Evolutionary conservation across 2,113 vertebrate genomes (phyloP), one percentile per base, ranked within the genome.

Genomic region (Phycodurus eques): DNA sequence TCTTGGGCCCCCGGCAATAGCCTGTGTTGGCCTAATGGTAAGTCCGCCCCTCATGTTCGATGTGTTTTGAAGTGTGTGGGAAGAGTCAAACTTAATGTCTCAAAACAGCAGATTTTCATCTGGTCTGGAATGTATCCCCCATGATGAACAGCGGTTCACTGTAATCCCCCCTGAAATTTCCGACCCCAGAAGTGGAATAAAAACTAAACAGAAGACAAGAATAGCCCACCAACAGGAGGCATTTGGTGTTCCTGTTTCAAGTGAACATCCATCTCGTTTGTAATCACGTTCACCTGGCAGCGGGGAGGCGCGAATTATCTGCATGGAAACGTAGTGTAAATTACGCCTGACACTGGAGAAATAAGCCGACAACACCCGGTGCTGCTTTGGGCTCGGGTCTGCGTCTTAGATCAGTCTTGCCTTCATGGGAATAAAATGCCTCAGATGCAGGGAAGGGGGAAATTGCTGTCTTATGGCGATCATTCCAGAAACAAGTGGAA

Each of bases 241-340:
- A 53, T 53, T 20, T n/a, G n/a, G 1, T 54, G 2, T n/a, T 54
- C 8, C 19, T 6, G 35, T 39, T 27, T 27, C 27, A 27, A 27
- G 27, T 27, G 27, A 27, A 1, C 35, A 6, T 39, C 35, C 4
- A 39, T 39, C 35, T 39, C 0, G 35, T 54, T 54, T 54, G 53
- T 93, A 94, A 94, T 6, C 90, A 92, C 86, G 88, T 85, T 88
- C 94, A 95, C 94, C 93, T 96, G 95, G 91, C 86, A 90, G 73
- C 74, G 27, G 27, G 27, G 27, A 27, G 27, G 27, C 27, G 27
- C 27, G 80, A 92, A 90, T 90, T 88, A 88, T 93, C 84, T 80
- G 76, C 91, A 90, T 93, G 92, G 93, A 96, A 93, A 94, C 92
- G 89, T 78, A 83, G 90, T 86, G 90, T 91, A 92, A 94, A 94